phyloP scores from a whole-genome alignment of 64 coral and sea anemone species.

The Exaiptasia diaphana region DNA sequence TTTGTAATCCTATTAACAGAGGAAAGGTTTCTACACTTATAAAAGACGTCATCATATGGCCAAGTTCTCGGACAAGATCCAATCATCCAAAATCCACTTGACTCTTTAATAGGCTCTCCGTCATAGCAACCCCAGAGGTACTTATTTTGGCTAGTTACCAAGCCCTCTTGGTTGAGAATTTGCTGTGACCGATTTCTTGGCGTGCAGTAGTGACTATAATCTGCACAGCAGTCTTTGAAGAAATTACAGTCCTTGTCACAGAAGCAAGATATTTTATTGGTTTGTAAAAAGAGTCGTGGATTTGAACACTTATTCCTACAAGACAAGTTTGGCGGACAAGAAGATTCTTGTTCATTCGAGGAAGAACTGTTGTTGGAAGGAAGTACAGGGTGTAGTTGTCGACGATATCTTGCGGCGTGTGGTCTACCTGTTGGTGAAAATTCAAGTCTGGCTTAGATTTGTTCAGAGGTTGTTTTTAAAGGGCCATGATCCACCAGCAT shows the following conservation, averaged over 20 bases:
- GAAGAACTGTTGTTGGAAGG: neutral
- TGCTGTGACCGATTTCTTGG: neutral
- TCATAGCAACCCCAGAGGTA: neutral
- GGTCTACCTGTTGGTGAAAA: neutral
- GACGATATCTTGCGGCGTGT: neutral
- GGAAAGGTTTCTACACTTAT: neutral
- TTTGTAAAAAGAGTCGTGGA: neutral
- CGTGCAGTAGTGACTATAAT: neutral
- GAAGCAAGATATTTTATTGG: neutral
- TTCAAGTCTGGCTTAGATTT: neutral
- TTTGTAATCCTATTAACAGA: neutral
- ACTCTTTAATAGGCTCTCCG: neutral
- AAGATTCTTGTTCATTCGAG: neutral
- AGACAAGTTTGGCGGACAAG: neutral
- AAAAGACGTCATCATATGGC: neutral
- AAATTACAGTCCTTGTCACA: neutral
- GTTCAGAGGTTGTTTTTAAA: neutral
- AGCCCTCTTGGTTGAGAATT: neutral
- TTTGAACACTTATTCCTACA: neutral
- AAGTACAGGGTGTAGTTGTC: neutral
- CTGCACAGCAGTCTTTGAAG: conserved; percentile 7
- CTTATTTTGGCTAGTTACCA: neutral
- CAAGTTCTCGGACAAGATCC: conserved; percentile 1
- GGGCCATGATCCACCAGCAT: no score
- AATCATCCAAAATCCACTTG: neutral